A percentile compares a stretch with the other conserved stretches of the same genome.
phyloP scores from a whole-genome alignment of 1,140 invertebrate genomes.

The Acromyrmex echinatior region DNA sequence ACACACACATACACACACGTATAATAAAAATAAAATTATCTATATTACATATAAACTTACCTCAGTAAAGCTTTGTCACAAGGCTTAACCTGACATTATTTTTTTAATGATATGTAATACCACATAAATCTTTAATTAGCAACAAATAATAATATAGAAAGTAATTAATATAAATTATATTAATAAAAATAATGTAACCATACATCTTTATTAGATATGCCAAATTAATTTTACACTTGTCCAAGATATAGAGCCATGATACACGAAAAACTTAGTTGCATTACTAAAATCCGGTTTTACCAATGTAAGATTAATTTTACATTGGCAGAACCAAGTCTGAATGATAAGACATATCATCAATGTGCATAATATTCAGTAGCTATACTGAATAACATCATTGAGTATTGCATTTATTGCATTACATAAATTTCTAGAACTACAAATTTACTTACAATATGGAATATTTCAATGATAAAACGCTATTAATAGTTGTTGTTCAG shows the following conservation, averaged over 20 bases:
- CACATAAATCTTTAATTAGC: background rate
- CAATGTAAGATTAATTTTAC: too few relatives aligned
- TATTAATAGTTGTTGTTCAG: too few relatives aligned
- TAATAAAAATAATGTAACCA: slow-evolving; percentile 19
- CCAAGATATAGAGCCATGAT: slow-evolving; percentile 30
- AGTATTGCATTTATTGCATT: too few relatives aligned
- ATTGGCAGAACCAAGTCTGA: too few relatives aligned
- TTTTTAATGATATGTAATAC: background rate
- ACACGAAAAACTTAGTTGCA: too few relatives aligned
- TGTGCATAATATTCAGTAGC: too few relatives aligned
- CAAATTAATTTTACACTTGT: slow-evolving; percentile 27
- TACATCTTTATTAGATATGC: slow-evolving; percentile 55
- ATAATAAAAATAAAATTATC: background rate
- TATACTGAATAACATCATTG: too few relatives aligned
- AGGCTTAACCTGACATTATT: background rate
- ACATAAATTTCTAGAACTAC: too few relatives aligned
- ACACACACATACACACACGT: background rate
- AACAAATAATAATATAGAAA: slow-evolving; percentile 1
- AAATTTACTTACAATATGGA: too few relatives aligned
- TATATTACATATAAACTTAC: background rate
- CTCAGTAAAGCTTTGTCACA: background rate
- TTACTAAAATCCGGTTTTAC: too few relatives aligned
- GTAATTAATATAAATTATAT: background rate
- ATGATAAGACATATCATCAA: too few relatives aligned
- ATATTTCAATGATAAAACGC: too few relatives aligned